A percentile compares a stretch with the other conserved stretches of the same genome.
Conservation (phyloP, 2,888 invertebrate genomes). For the Erebia epiphron region DNA sequence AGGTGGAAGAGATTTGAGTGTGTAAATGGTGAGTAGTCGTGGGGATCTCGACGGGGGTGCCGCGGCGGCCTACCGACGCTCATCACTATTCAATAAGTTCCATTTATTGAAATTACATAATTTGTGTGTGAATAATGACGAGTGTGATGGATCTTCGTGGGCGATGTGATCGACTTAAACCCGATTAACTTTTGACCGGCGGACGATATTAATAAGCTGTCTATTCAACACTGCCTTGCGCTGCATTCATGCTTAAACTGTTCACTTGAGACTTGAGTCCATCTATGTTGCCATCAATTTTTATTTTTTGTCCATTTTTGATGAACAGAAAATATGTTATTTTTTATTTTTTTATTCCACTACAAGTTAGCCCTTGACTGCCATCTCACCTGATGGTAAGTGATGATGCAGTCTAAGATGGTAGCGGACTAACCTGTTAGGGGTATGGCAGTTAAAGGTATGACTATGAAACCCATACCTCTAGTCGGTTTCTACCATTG, state of each 20-base stretch:
- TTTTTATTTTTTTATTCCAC: no score
- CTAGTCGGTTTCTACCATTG: no score
- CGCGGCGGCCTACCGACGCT: conserved; percentile 75
- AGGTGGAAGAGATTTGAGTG: conserved; percentile 41
- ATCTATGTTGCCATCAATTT: neutral
- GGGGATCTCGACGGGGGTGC: conserved; percentile 67
- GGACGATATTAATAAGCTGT: conserved; percentile 77
- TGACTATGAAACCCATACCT: no score
- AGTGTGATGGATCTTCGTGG: conserved; percentile 83
- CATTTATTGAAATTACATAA: conserved; percentile 84
- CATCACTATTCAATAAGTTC: conserved; percentile 82
- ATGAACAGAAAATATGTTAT: no score
- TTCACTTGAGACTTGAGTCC: conserved; percentile 39
- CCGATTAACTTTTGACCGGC: conserved; percentile 82
- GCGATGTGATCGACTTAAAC: conserved; percentile 80
- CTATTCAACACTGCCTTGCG: conserved; percentile 55
- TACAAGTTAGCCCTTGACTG: no score
- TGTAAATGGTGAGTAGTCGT: conserved; percentile 46
- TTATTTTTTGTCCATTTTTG: neutral
- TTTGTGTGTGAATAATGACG: conserved; percentile 84
- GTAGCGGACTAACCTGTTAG: no score
- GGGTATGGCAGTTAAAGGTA: no score
- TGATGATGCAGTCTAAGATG: no score
- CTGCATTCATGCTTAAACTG: conserved; percentile 38
- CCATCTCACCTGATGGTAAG: no score